Percentiles rank a stretch among this genome's conserved stretches.
These are phyloP conservation scores for Philonicus albiceps DNA, from an alignment of 2,888 invertebrate species.

Conservation along the genomic window DNA sequence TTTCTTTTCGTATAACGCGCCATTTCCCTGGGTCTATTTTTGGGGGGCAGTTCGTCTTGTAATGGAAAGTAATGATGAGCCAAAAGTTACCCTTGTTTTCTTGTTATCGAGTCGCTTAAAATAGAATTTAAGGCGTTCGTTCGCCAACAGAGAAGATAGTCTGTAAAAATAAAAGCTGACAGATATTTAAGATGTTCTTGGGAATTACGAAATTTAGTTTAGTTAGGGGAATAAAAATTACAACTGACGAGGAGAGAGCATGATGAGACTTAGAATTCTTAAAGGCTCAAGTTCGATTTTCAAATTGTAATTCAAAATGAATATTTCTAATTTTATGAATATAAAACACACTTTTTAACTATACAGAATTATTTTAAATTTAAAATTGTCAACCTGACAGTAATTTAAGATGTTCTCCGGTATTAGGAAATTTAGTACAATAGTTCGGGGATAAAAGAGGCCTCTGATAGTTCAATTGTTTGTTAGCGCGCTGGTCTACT, in stretches of 20 bases:
- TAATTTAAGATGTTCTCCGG: neutral
- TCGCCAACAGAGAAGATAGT: neutral
- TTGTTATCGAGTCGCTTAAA: neutral
- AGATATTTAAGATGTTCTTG: neutral
- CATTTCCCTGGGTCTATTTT: neutral
- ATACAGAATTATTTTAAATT: too few species aligned
- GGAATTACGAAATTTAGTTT: neutral
- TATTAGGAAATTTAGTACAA: neutral
- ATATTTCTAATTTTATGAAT: too few species aligned
- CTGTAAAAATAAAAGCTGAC: neutral
- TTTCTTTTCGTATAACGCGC: neutral
- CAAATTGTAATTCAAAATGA: too few species aligned
- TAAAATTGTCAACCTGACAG: too few species aligned
- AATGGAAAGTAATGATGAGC: constrained; percentile 4
- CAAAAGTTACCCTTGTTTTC: neutral
- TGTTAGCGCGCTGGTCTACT: too few species aligned
- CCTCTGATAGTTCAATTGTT: too few species aligned
- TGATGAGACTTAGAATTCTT: too few species aligned
- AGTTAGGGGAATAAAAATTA: too few species aligned
- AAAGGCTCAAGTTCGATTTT: too few species aligned
- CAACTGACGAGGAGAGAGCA: too few species aligned
- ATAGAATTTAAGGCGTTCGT: neutral
- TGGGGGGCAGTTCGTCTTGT: neutral
- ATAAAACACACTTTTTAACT: too few species aligned
- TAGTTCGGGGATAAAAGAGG: too few species aligned